Base-by-base conservation (phyloP, 2,888 invertebrate genomes). In the Poecilus cupreus region DNA sequence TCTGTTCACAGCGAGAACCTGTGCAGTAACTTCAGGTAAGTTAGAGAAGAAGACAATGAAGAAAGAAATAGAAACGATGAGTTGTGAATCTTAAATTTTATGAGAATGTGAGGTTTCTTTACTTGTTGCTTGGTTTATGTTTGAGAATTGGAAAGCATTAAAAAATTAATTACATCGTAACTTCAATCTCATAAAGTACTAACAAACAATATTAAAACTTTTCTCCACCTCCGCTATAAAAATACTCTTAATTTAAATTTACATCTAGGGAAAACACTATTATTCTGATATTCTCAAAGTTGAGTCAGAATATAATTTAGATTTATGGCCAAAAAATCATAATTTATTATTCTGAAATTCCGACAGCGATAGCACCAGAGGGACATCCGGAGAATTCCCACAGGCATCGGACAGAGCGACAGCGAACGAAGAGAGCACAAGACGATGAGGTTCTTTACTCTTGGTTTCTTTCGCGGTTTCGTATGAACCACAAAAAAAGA, bases 261-360 rank as follows among this genome's bases (percentile, higher is more conserved):
- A 5, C 43, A 43, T n/a, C 60, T 26, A 43, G 60, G 64, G 64
- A 68, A 54, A 68, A 37, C 13, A 68, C 64, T 37, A 32, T 13
- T 6, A 13, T 16, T 18, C 64, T 68, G 32, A 68, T 37, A 68
- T 68, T 68, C 64, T 37, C 8, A 24, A 32, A 57, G 24, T 57
- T 57, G 57, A 37, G 64, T 68, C 64, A 37, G 37, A 16, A 68
- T 32, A 68, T 68, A 68, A 68, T 68, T 68, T 68, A 68, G 64
- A 68, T 68, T 68, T 68, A 68, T 68, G 64, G 37, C 18, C 10
- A 18, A 37, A 68, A 60, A 68, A 32, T 68, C 32, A 68, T 68
- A 68, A 68, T 68, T 32, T 68, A 68, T 68, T 68, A 68, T 68
- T 13, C n/a, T 37, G 37, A 32, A 51, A 68, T 68, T 68, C 64